phyloP scores from a whole-genome alignment of 2,113 vertebrate genomes.

The Corydoras sp. region DNA sequence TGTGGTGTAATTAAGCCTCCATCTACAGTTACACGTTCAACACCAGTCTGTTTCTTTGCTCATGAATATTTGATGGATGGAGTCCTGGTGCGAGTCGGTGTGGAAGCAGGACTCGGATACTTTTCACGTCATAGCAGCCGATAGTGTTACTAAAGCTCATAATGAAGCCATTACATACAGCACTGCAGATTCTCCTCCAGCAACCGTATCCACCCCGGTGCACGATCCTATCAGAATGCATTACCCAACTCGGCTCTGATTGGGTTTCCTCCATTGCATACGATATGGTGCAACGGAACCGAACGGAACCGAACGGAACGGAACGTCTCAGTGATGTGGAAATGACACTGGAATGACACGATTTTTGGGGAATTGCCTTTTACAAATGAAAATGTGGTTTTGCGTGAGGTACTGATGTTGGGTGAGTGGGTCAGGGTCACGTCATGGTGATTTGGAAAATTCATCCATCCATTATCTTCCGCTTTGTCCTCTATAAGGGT shows the following conservation, averaged over 20 bases:
- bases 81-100: slow-evolving; percentile 16
- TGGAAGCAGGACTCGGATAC: slow-evolving; percentile 37
- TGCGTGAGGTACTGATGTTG: too few species aligned
- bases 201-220: not conserved
- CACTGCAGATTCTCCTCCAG: not conserved
- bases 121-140: slow-evolving; percentile 27
- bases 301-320: not conserved
- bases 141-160: slow-evolving; percentile 29
- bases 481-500: too few species aligned
- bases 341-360: too few species aligned
- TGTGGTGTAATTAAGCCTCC: slow-evolving; percentile 33
- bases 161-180: slow-evolving; percentile 1
- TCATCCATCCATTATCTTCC: too few species aligned
- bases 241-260: not conserved
- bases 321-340: too few species aligned
- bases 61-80: slow-evolving; percentile 38
- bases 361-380: too few species aligned
- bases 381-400: too few species aligned
- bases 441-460: too few species aligned
- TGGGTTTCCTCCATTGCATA: not conserved
- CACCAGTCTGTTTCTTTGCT: slow-evolving; percentile 21
- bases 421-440: too few species aligned
- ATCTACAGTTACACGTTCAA: slow-evolving; percentile 24
- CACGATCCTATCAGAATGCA: not conserved
- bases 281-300: not conserved